Conservation (phyloP, 2,888 invertebrate species). For the Linyphia triangularis region DNA sequence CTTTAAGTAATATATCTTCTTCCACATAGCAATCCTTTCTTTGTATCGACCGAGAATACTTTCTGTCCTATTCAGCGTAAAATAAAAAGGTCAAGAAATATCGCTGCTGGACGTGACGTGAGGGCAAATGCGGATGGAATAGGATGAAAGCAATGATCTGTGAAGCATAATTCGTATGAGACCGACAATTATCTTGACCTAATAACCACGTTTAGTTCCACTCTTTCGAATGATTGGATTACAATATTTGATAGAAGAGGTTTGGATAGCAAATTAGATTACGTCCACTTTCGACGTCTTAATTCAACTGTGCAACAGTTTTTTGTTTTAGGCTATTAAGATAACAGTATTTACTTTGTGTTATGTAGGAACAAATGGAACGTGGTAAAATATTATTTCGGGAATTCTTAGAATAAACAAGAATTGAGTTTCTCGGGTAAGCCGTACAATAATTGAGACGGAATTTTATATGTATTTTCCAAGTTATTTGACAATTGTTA, state of each 20-base stretch:
- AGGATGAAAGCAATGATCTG: neutral
- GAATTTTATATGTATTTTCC: no score
- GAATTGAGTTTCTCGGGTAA: no score
- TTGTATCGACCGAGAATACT: neutral
- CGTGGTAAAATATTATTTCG: no score
- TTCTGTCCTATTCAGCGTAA: slow-evolving; percentile 7
- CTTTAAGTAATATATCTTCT: no score
- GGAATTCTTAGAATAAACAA: no score
- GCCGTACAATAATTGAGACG: no score
- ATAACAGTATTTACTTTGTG: no score
- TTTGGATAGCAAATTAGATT: neutral
- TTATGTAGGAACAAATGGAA: no score
- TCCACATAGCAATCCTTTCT: no score
- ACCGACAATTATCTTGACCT: slow-evolving; percentile 5
- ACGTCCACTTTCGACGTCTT: no score
- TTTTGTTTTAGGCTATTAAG: neutral
- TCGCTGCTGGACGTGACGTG: slow-evolving; percentile 2
- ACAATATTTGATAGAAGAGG: neutral
- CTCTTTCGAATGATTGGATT: neutral
- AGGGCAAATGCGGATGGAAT: neutral
- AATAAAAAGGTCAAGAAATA: slow-evolving; percentile 19
- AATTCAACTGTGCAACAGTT: neutral
- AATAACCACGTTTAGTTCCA: neutral
- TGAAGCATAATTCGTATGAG: neutral
- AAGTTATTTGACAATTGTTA: no score